These are phyloP conservation scores for Pipistrellus kuhlii DNA, from an alignment of 2,797 vertebrate genomes.

Conservation along the genomic window DNA sequence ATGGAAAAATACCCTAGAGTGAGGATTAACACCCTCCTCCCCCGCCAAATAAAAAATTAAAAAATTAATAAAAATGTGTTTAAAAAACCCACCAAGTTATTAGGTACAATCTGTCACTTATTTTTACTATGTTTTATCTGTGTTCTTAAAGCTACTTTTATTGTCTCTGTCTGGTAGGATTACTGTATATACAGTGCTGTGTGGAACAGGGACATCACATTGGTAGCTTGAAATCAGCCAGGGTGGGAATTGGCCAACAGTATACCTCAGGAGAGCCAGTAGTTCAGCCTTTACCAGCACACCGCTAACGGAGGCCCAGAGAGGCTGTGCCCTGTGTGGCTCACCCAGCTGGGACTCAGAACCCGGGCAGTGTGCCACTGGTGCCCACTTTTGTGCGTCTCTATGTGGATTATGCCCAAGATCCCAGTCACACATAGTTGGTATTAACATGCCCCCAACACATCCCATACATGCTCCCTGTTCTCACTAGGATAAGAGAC, in stretches of 20 bases:
- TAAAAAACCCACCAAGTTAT: background rate
- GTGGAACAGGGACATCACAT: rapidly evolving
- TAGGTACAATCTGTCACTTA: background rate
- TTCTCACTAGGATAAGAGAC: background rate
- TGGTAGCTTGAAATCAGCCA: background rate
- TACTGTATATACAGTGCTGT: rapidly evolving
- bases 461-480: rapidly evolving
- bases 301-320: background rate
- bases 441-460: background rate
- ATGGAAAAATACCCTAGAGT: no score
- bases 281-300: background rate
- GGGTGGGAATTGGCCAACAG: background rate
- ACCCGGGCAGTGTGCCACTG: background rate
- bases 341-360: background rate
- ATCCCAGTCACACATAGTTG: background rate
- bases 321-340: background rate
- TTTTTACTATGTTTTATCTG: background rate
- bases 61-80: background rate
- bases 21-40: no score
- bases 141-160: background rate
- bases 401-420: background rate
- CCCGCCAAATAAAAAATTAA: no score
- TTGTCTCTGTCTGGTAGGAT: background rate
- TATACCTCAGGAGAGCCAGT: background rate
- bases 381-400: background rate